phyloP scores from a whole-genome alignment of 2,113 vertebrate species.

The Columba livia region DNA sequence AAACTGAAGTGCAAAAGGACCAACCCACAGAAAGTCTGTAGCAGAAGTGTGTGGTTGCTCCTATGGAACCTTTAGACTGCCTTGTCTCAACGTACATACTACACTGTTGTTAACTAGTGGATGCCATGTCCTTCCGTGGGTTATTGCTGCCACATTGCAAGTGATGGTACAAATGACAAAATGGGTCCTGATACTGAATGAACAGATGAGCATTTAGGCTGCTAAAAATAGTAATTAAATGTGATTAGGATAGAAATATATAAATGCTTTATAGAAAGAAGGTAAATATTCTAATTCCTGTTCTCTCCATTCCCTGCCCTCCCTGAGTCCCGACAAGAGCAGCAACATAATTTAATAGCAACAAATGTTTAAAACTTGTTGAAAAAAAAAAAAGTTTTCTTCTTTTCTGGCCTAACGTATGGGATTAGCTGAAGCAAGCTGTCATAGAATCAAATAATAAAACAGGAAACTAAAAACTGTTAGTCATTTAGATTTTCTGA shows the following conservation, averaged over 20 bases:
- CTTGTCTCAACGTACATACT: background rate
- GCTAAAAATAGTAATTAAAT: background rate
- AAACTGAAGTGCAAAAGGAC: background rate
- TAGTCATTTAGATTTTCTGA: background rate
- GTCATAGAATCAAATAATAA: background rate
- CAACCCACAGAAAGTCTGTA: background rate
- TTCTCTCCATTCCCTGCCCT: background rate
- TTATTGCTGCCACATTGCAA: background rate
- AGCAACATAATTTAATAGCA: background rate
- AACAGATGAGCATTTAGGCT: background rate
- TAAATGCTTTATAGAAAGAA: background rate
- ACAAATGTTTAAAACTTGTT: background rate
- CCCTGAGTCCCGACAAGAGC: background rate
- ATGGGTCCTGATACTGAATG: background rate
- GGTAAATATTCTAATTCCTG: background rate
- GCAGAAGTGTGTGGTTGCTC: background rate
- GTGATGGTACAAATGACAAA: background rate
- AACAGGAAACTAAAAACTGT: background rate
- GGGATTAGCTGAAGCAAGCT: background rate
- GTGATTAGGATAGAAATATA: background rate
- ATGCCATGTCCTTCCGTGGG: background rate
- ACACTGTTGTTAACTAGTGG: background rate
- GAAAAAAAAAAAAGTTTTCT: background rate
- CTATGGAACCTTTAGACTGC: background rate
- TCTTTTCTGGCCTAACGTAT: background rate